Conservation (phyloP, 2,888 invertebrate genomes). For the Subacronicta megacephala region DNA sequence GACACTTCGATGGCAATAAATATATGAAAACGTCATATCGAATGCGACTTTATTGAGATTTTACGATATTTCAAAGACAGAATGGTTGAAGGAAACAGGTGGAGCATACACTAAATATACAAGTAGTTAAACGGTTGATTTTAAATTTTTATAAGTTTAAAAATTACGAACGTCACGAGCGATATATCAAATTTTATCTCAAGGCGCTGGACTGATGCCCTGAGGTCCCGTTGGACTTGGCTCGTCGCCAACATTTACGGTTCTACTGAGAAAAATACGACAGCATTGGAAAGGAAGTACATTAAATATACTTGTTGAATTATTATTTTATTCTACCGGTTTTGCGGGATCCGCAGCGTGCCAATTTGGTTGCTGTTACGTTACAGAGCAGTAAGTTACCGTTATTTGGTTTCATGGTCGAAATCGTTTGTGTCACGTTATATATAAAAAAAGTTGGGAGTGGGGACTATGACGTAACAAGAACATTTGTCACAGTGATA, state of each 20-base stretch:
- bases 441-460: slow-evolving; percentile 37
- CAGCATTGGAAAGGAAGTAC: slow-evolving; percentile 63
- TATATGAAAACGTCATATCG: slow-evolving; percentile 12
- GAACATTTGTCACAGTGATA: slow-evolving; percentile 33
- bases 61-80: slow-evolving; percentile 41
- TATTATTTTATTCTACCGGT: slow-evolving; percentile 52
- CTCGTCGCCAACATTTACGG: slow-evolving; percentile 62
- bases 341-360: slow-evolving; percentile 40
- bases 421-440: slow-evolving; percentile 44
- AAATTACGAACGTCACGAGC: slow-evolving; percentile 42
- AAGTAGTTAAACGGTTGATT: slow-evolving; percentile 10
- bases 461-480: slow-evolving; percentile 24
- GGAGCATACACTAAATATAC: not conserved
- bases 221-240: slow-evolving; percentile 65
- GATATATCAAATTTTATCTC: slow-evolving; percentile 58
- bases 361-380: slow-evolving; percentile 43
- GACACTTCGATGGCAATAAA: slow-evolving; percentile 2
- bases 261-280: slow-evolving; percentile 62
- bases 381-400: slow-evolving; percentile 24
- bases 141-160: slow-evolving; percentile 38
- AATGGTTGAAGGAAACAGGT: slow-evolving; percentile 44
- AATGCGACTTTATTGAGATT: slow-evolving; percentile 27
- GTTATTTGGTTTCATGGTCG: slow-evolving; percentile 36
- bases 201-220: slow-evolving; percentile 66
- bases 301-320: slow-evolving; percentile 61